Conservation (phyloP, 2,797 vertebrate genomes). For the Sebastiscus albofasciatus region DNA sequence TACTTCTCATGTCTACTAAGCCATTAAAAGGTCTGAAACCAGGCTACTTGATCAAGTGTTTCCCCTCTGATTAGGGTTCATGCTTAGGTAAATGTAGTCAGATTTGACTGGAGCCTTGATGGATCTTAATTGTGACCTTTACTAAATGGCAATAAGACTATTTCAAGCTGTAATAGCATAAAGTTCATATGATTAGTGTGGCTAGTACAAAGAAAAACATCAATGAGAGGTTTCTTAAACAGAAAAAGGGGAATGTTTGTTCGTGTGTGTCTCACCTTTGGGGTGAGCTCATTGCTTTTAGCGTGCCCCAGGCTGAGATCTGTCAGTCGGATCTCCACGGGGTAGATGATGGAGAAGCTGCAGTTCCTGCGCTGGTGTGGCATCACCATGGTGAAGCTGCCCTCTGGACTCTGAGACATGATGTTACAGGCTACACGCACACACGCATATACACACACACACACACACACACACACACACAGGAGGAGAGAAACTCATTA, state of each 20-base stretch:
- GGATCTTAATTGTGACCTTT: neutral
- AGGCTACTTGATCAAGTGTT: neutral
- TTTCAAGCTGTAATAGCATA: neutral
- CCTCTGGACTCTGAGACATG: constrained; percentile 94
- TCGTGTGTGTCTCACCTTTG: constrained; percentile 57
- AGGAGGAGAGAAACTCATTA: constrained; percentile 63
- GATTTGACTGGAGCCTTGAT: neutral
- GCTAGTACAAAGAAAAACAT: neutral
- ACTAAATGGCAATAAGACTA: neutral
- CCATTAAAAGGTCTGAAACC: neutral
- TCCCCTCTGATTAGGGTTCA: neutral
- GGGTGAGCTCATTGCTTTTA: constrained; percentile 76
- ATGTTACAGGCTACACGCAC: constrained; percentile 90
- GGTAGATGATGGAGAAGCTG: constrained; percentile 98
- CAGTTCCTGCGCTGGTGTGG: constrained; percentile 93
- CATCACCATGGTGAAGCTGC: constrained; percentile 94
- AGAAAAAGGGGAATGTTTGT: neutral
- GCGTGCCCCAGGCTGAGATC: constrained; percentile 90
- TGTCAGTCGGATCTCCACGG: constrained; percentile 91
- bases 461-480: constrained; percentile 11
- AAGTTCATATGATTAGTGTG: neutral
- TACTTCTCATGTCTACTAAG: neutral
- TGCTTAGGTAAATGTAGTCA: neutral
- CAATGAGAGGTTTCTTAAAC: neutral
- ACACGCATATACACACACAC: constrained; percentile 27